Evolutionary conservation across 2,888 invertebrate genomes (phyloP), one percentile per base, ranked within the genome.

Genomic region (Euphydryas editha): DNA sequence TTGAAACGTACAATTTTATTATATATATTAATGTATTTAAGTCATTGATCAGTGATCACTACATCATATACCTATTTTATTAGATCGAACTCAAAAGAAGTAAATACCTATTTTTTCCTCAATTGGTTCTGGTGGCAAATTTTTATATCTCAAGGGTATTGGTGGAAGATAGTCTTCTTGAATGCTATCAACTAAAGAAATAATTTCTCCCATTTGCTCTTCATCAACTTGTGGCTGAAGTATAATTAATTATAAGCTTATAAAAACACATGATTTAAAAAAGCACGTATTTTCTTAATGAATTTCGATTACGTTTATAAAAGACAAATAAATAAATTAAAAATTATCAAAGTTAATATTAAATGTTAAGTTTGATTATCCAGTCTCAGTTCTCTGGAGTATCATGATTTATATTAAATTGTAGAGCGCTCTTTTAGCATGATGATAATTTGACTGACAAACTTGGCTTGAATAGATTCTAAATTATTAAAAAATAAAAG

Each of bases 101-200:
- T 42, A 47, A 47, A 47, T 21, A 20, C 68, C 81, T 24, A 88
- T 73, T 84, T 79, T 88, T 0, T 81, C 78, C 69, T 80, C 78
- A 13, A 78, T 13, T 0, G 79, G 73, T 39, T 85, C 86, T 0
- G 81, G 77, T 1, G 69, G 67, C 74, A 79, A 75, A 6, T 84
- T 84, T 73, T 89, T 91, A 71, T 88, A 89, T 58, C 80, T 78
- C 61, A 86, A 63, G 20, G 92, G 89, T 71, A 92, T 84, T 0
- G 86, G 85, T 1, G 92, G 92, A 11, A 92, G 58, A 59, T 86
- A 90, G 65, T 88, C 92, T n/a, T 92, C 92, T 73, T 91, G 90
- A 61, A 92, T 85, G 67, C 91, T 92, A 71, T 92, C 92, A 21
- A 92, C 89, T 65, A 92, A 75, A 0, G 92, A 92, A 62, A 91